Evolutionary conservation across 1,140 invertebrate species (phyloP), one percentile per base, ranked within the genome.

Genomic region (Theocolax elegans): DNA sequence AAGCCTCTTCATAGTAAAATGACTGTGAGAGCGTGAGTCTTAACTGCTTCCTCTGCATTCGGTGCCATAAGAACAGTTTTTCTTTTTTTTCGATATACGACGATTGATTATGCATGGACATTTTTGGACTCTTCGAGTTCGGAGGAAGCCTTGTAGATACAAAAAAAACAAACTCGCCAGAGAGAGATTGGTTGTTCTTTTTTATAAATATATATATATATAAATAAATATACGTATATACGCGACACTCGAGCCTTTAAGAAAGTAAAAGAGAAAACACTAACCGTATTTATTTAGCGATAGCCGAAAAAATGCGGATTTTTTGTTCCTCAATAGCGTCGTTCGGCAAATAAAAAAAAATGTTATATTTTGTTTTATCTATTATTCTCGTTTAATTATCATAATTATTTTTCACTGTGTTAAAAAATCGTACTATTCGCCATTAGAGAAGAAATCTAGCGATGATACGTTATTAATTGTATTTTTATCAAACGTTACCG

Each of bases 111-210:
- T 25, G n/a, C 31, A 15, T 10, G 29, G 35, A 40, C 35, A 58
- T 9, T 42, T 23, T 40, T 23, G 25, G 25, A 7, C n/a, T n/a
- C n/a, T 38, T 29, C 2, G 23, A 40, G 35, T 53, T 53, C 27
- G 10, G 10, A 53, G 27, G 21, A 65, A 40, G 15, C 35, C 40
- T 65, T 66, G 25, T 44, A 66, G 63, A 66, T 66, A 54, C n/a
- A 31, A n/a, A 40, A 1, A 66, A 56, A 54, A 23, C 44, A 54
- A 9, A 17, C 51, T 15, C n/a, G 15, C 13, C 56, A 35, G 49
- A 21, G 19, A 40, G 38, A 44, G 4, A 66, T 66, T 44, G 38
- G 25, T 56, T 54, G 38, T 66, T 54, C 51, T 54, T 56, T 31
- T 44, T 66, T 42, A n/a, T n/a, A n/a, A n/a, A n/a, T 31, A 44